Conservation (phyloP, 1,140 invertebrate genomes). For the Formica exsecta region DNA sequence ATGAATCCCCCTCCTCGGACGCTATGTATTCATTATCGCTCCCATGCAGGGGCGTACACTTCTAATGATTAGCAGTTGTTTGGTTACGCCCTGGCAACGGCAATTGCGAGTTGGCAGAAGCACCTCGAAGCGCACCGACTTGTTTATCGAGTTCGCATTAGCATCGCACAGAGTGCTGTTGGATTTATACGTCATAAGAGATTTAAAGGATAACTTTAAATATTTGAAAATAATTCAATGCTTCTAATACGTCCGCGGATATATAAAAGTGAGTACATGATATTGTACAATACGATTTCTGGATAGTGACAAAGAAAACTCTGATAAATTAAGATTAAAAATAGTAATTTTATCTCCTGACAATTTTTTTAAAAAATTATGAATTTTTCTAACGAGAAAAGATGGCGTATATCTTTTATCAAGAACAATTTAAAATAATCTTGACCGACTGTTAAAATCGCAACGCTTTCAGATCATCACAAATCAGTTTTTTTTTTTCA, state of each 20-base stretch:
- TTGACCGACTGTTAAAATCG: neutral
- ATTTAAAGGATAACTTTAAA: neutral
- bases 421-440: neutral
- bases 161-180: conserved; percentile 17
- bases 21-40: conserved; percentile 78
- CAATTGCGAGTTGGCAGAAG: conserved; percentile 59
- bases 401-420: neutral
- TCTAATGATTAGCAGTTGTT: conserved; percentile 78
- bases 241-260: neutral
- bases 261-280: neutral
- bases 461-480: neutral
- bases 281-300: neutral
- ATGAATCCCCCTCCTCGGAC: neutral
- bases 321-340: too few species aligned
- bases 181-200: neutral
- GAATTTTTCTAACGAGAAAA: too few species aligned
- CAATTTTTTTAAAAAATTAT: too few species aligned
- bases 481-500: neutral
- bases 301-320: too few species aligned
- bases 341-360: too few species aligned
- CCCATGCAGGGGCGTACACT: conserved; percentile 70
- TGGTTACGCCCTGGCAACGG: conserved; percentile 78
- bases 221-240: neutral
- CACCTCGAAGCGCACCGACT: conserved; percentile 36
- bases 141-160: conserved; percentile 52